phyloP scores from a whole-genome alignment of 2,888 invertebrate genomes.

The Dolomedes plantarius region DNA sequence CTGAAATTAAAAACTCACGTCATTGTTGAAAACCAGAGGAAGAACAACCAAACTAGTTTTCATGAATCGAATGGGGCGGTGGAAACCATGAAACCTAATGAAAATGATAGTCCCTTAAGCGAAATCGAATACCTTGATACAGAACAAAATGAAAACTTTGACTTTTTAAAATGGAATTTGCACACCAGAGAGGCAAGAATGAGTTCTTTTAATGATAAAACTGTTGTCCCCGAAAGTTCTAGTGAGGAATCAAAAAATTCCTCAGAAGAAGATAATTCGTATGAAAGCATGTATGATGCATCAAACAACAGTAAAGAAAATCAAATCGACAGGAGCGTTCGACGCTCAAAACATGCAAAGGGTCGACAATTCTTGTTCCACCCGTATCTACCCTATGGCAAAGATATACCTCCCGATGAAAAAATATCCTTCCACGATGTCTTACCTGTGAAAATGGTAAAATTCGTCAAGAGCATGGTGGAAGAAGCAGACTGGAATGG shows the following conservation, averaged over 20 bases:
- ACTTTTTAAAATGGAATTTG: not conserved
- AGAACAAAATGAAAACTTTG: not conserved
- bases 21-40: not conserved
- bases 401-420: slow-evolving; percentile 52
- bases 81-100: not conserved
- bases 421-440: slow-evolving; percentile 47
- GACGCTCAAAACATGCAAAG: not conserved
- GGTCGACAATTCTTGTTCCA: slow-evolving; percentile 47
- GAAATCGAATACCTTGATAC: not conserved
- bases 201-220: too few relatives aligned
- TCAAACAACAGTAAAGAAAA: not conserved
- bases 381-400: slow-evolving; percentile 43
- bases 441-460: slow-evolving; percentile 56
- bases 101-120: not conserved
- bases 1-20: not conserved
- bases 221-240: not conserved
- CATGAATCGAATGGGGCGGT: not conserved
- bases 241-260: not conserved
- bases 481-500: slow-evolving; percentile 65
- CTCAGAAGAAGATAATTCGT: not conserved
- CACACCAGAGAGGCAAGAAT: too few relatives aligned
- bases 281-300: not conserved
- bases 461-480: slow-evolving; percentile 62
- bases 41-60: too few relatives aligned
- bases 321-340: not conserved